These are phyloP conservation scores for Antechinus stuartii DNA, from an alignment of 2,113 vertebrate species.

Conservation along the genomic window DNA sequence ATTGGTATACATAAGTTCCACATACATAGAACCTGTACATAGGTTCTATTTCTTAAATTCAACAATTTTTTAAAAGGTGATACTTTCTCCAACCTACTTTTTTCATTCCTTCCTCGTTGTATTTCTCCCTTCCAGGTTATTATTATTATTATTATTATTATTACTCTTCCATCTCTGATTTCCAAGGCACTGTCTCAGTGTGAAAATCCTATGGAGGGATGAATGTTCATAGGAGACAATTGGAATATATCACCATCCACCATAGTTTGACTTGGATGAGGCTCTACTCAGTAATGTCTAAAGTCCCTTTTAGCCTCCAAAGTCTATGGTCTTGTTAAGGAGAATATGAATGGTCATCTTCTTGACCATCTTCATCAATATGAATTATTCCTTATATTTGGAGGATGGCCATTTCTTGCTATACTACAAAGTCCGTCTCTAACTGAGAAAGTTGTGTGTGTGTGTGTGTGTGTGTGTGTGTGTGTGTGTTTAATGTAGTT, in stretches of 20 bases:
- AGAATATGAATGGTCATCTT: neutral
- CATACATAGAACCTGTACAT: too few species aligned
- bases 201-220: neutral
- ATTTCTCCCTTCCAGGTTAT: neutral
- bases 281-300: too few species aligned
- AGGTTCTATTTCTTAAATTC: neutral
- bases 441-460: slow-evolving; percentile 67
- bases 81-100: neutral
- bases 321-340: neutral
- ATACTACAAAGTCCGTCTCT: slow-evolving; percentile 55
- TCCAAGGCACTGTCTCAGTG: neutral
- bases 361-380: too few species aligned
- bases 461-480: slow-evolving; percentile 33
- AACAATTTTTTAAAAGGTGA: neutral
- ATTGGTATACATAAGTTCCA: neutral
- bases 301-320: neutral
- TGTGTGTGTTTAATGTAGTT: slow-evolving; percentile 72
- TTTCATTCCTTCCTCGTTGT: neutral
- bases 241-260: neutral
- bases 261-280: neutral
- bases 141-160: neutral
- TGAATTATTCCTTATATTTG: neutral
- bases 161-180: neutral
- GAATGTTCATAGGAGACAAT: neutral
- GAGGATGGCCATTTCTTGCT: slow-evolving; percentile 45